Evolutionary conservation across 2,113 vertebrate species (phyloP), one percentile per base, ranked within the genome.

Genomic region (Canis aureus): DNA sequence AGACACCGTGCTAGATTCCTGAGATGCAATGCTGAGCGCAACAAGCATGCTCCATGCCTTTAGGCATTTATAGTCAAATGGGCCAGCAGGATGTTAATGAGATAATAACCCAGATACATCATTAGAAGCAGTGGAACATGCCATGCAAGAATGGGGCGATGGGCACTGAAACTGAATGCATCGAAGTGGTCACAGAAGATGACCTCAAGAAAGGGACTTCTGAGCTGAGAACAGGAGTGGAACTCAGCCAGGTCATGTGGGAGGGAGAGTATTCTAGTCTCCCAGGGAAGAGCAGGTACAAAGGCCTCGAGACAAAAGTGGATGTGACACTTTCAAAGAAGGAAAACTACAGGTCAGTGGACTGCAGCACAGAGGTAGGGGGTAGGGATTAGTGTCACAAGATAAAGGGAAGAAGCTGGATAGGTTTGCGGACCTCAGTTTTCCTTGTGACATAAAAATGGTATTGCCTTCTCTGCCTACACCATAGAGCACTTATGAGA

Each of bases 41-140:
- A 4, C 12, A 69, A 25, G 16, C 0, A 1, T 13, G 22, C n/a
- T 5, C 35, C n/a, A 0, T 20, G 23, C 19, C n/a, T 38, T 69
- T 20, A 16, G 57, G 64, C 27, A 25, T 59, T 84, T 27, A 23
- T 16, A 64, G 2, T 35, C 80, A 49, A 11, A 27, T 11, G 60
- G 23, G 15, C 78, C 25, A 57, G 27, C 23, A 27, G 12, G 29
- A 74, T 49, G 53, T 27, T 55, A 32, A 32, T 69, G 74, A 74
- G 8, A 32, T 49, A 16, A 49, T n/a, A 32, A 23, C 29, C 53
- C 76, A 73, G 35, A 27, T 64, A 35, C 35, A 10, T 89, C 17
- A 13, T 69, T 12, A 32, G 89, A 59, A 93, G 13, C 25, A n/a
- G 5, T 2, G 22, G 49, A 60, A 74, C 20, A 3, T 64, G 71